A percentile compares a stretch with the other conserved stretches of the same genome.
phyloP scores from a whole-genome alignment of 2,113 vertebrate species.

The Dromaius novaehollandiae region DNA sequence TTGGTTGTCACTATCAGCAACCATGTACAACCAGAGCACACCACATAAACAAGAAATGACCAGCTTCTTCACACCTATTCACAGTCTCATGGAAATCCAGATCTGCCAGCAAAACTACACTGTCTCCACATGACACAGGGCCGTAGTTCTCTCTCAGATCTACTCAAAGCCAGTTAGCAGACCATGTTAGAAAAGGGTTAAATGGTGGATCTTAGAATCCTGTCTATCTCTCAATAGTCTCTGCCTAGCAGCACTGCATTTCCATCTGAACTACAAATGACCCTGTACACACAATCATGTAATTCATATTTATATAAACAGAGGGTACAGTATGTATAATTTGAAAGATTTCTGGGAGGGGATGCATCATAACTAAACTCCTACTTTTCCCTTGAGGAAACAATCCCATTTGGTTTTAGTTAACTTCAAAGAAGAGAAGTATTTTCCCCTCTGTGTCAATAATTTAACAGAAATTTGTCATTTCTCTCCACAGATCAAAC shows the following conservation, averaged over 20 bases:
- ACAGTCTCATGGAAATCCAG: background rate
- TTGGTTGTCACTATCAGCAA: constrained; percentile 23
- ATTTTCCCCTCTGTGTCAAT: constrained; percentile 75
- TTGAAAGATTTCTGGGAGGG: constrained; percentile 77
- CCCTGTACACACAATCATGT: constrained; percentile 73
- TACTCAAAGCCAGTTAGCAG: background rate
- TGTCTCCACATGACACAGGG: background rate
- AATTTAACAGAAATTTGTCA: constrained; percentile 78
- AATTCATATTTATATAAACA: constrained; percentile 83
- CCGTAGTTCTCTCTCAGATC: background rate
- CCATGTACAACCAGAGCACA: background rate
- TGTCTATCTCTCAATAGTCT: background rate
- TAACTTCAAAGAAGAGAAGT: constrained; percentile 74
- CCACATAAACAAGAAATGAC: background rate
- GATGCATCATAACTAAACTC: constrained; percentile 72
- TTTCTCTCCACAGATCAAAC: constrained; percentile 75
- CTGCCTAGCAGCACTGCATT: constrained; percentile 59
- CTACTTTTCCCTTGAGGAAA: constrained; percentile 74
- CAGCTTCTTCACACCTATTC: background rate
- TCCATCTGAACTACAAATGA: constrained; percentile 75
- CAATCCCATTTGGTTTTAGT: constrained; percentile 74
- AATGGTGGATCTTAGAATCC: background rate
- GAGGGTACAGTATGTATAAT: constrained; percentile 75
- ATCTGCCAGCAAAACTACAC: background rate
- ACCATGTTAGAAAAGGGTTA: constrained; percentile 39